These are phyloP conservation scores for Carollia perspicillata DNA, from an alignment of 2,113 vertebrate genomes.

Conservation along the genomic window DNA sequence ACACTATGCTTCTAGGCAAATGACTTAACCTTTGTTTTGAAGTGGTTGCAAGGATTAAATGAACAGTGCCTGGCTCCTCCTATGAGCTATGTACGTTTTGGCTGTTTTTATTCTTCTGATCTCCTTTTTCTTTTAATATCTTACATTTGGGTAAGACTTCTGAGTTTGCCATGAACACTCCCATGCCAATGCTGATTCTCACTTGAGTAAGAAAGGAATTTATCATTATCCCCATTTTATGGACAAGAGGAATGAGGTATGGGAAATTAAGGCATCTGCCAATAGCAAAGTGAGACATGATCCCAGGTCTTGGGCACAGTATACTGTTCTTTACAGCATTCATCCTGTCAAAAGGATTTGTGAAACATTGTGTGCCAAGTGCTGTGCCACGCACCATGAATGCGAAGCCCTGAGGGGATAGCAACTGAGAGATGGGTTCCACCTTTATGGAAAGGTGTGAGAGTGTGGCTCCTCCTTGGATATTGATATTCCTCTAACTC, in stretches of 20 bases:
- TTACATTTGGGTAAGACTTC: background rate
- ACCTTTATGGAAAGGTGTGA: background rate
- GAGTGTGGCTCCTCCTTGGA: background rate
- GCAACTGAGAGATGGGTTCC: fast-evolving
- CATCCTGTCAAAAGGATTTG: too few species aligned
- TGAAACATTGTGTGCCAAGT: too few species aligned
- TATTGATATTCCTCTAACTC: fast-evolving
- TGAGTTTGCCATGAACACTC: background rate
- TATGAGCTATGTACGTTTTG: background rate
- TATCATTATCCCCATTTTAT: background rate
- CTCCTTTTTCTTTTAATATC: background rate
- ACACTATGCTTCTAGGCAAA: background rate
- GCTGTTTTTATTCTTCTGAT: background rate
- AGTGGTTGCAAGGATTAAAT: background rate
- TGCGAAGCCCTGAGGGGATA: fast-evolving
- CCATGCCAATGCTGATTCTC: background rate
- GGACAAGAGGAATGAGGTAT: background rate
- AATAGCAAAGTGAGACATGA: background rate
- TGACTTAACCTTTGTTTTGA: background rate
- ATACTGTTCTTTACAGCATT: background rate
- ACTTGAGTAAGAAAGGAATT: background rate
- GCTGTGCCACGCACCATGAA: background rate
- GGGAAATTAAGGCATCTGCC: background rate
- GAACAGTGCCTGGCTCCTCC: background rate
- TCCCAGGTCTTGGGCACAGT: background rate